phyloP scores from a whole-genome alignment of 1,140 invertebrate species.

The Hypsibius dujardini region DNA sequence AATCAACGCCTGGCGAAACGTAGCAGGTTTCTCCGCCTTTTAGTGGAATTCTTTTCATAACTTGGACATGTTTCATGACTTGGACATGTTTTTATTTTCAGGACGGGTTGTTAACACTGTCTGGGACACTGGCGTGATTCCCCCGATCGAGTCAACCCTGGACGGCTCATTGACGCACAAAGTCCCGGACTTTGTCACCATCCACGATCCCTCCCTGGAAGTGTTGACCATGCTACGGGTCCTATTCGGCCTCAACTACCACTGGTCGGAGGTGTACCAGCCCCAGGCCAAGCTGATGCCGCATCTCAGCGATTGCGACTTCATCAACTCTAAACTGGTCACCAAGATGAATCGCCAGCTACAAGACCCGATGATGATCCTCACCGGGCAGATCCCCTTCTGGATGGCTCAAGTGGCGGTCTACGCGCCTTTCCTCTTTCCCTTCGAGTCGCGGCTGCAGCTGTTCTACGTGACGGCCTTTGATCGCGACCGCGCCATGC shows the following conservation, averaged over 20 bases:
- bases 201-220: conserved; percentile 71
- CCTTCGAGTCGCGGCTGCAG: conserved; percentile 84
- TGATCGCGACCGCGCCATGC: conserved; percentile 62
- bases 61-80: no score
- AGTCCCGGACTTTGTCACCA: conserved; percentile 54
- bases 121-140: conserved; percentile 31
- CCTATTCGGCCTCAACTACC: conserved; percentile 71
- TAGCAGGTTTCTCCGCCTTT: no score
- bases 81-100: no score
- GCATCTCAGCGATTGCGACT: conserved; percentile 46
- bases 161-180: conserved; percentile 46
- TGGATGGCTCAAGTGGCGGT: conserved; percentile 81
- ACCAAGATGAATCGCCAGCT: conserved; percentile 88
- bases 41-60: no score
- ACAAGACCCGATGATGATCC: conserved; percentile 88
- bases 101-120: background rate
- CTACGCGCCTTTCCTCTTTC: conserved; percentile 70
- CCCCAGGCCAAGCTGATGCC: conserved; percentile 42
- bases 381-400: conserved; percentile 85
- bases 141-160: conserved; percentile 48
- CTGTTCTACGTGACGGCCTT: conserved; percentile 89
- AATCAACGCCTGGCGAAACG: no score
- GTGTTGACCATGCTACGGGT: conserved; percentile 73
- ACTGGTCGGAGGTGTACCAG: conserved; percentile 73
- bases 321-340: conserved; percentile 57